Evolutionary conservation across 1,140 invertebrate genomes (phyloP).

Genomic region (Solen grandis): DNA sequence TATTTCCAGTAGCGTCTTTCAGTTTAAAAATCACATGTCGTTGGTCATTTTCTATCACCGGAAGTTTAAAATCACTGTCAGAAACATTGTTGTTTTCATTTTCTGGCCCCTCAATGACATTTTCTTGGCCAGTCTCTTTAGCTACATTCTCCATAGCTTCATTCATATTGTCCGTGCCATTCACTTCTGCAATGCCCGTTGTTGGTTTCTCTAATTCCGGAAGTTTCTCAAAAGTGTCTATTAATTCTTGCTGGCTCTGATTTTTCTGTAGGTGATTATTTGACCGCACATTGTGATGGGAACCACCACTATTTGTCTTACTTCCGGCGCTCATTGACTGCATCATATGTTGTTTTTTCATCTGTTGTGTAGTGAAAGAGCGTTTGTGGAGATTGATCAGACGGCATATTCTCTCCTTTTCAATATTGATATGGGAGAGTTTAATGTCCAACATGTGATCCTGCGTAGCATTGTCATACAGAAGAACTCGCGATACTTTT

Average conservation of each 20-base stretch:
- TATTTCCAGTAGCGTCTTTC: constrained; percentile 64
- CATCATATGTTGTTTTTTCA: constrained; percentile 63
- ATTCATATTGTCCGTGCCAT: not conserved
- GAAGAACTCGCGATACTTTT: constrained; percentile 72
- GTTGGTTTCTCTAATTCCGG: too few species aligned
- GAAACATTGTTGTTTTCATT: not conserved
- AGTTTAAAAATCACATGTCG: constrained; percentile 65
- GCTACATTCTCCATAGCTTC: constrained; percentile 2
- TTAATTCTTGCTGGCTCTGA: not conserved
- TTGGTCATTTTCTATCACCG: constrained; percentile 50
- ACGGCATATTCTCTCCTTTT: constrained; percentile 61
- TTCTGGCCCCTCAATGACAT: not conserved
- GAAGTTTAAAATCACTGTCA: constrained; percentile 58
- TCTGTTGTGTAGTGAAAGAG: constrained; percentile 64
- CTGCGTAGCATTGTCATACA: constrained; percentile 76
- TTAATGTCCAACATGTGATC: constrained; percentile 75
- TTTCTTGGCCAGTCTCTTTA: not conserved
- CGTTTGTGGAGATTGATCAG: constrained; percentile 69
- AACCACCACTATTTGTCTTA: not conserved
- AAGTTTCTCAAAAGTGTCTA: not conserved
- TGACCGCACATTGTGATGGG: too few species aligned
- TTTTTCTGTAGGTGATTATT: too few species aligned
- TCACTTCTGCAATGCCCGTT: not conserved
- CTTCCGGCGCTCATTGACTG: not conserved
- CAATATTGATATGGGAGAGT: constrained; percentile 66